Percentiles rank a stretch among this genome's conserved stretches.
These are phyloP conservation scores for Sesia bembeciformis DNA, from an alignment of 2,888 invertebrate species.

Conservation along the genomic window DNA sequence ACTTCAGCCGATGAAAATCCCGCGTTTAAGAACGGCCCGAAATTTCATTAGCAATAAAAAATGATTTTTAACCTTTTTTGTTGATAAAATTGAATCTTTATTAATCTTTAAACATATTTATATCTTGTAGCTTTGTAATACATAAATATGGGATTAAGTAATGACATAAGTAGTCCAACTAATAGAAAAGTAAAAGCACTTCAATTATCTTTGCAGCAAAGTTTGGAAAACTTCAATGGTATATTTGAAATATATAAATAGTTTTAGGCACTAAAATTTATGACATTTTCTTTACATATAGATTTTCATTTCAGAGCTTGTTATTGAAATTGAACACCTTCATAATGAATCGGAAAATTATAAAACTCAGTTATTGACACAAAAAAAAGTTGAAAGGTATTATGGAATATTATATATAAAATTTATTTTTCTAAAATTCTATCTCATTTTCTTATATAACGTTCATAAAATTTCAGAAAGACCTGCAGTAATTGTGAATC, in stretches of 20 bases:
- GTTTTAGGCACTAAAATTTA: too few relatives aligned
- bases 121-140: too few relatives aligned
- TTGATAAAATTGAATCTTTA: too few relatives aligned
- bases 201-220: conserved; percentile 34
- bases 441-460: background rate
- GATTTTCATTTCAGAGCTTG: conserved; percentile 37
- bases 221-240: conserved; percentile 39
- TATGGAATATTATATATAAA: background rate
- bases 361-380: conserved; percentile 25
- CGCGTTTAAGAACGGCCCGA: too few relatives aligned
- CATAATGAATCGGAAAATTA: conserved; percentile 28
- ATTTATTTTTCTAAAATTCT: background rate
- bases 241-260: conserved; percentile 1
- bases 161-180: too few relatives aligned
- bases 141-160: too few relatives aligned
- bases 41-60: too few relatives aligned
- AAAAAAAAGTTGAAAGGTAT: conserved; percentile 13
- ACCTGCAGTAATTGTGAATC: conserved; percentile 33
- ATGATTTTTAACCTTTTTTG: too few relatives aligned
- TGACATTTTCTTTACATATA: background rate
- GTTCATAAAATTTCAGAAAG: conserved; percentile 28
- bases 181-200: conserved; percentile 27
- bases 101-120: too few relatives aligned
- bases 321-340: conserved; percentile 34
- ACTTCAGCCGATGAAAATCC: too few relatives aligned